Evolutionary conservation across 2,888 invertebrate genomes (phyloP), one percentile per base, ranked within the genome.

Genomic region (Sisyra nigra): DNA sequence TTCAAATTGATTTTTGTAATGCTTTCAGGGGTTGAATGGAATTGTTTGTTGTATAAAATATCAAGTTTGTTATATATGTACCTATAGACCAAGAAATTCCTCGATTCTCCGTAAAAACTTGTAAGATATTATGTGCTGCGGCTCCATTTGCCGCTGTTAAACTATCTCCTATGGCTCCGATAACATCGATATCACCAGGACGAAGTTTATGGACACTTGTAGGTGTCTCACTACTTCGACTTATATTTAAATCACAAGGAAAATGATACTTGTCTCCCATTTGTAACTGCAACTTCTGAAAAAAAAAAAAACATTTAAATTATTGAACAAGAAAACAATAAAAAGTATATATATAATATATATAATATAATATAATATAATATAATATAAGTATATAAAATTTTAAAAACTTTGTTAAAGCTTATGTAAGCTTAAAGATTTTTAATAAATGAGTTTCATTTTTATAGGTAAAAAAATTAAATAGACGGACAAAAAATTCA

Each of bases 131-230:
- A 1, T 57, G 57, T 0, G 72, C 69, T 14, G 67, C 61, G 15
- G 68, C 60, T 3, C 73, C 76, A 48, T 64, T 64, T 11, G 71
- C 75, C 1, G 72, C 73, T 0, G 72, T 71, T 36, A 76, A 50
- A 0, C 74, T 74, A 54, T 77, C 76, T 0, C 76, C 76, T 55
- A 76, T 58, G 1, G 69, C 70, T 0, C 59, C 76, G 10, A 76
- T 60, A 2, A 76, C 58, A 48, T 74, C 72, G 24, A 76, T 69
- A 53, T 76, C 76, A 4, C 75, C 75, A 0, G 76, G 76, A 38
- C 69, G 60, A 42, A 77, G 50, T 34, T 61, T 55, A 57, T 76
- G 69, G 4, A 76, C 72, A n/a, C 66, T 68, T 1, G 49, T 59
- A 1, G 76, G 75, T 3, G 62, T 53, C 11, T 46, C 46, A 5